Base-by-base conservation (phyloP, 2,888 invertebrate species). In the Magallana nippona region DNA sequence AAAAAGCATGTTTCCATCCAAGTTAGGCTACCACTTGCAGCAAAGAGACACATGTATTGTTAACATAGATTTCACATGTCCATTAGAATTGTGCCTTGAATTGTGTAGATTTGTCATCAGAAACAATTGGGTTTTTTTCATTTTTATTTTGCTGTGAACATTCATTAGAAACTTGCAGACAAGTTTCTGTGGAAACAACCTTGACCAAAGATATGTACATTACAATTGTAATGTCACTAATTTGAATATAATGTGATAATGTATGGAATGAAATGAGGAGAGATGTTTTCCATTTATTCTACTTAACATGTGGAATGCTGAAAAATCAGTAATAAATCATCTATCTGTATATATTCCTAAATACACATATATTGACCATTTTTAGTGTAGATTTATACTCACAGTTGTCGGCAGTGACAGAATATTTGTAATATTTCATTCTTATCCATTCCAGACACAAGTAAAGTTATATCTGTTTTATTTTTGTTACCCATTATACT, bases 361-460 rank as follows among this genome's bases (percentile, higher is more conserved):
- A 0, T 44, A 44, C 44, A 44, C 44, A 44, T 44, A 44, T 44
- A 44, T 44, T 5, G 44, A 44, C 44, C 44, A 44, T 44, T 44
- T 44, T 44, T 8, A 44, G 44, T 44, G 44, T 44, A 44, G 71
- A 27, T 71, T 71, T 71, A 32, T 71, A 32, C 71, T 22, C 27
- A 44, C 44, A 44, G 44, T 44, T 13, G 10, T 27, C 71, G 32
- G 27, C 71, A 71, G 2, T 71, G 27, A 11, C 10, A 63, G 63
- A 71, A 13, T 13, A 15, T 71, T 44, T 44, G 5, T 22, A 71
- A 32, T 3, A 13, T 71, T 27, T 22, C 71, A 22, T 22, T 63
- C 63, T 71, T 71, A 71, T 71, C 71, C 71, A 71, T 32, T 71
- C 71, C 32, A 71, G 71, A 71, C 71, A 71, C 71, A 71, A 71